Percentiles rank a stretch among this genome's conserved stretches.
These are phyloP conservation scores for Lithophane ornitopus DNA, from an alignment of 2,888 invertebrate genomes.

Conservation along the genomic window DNA sequence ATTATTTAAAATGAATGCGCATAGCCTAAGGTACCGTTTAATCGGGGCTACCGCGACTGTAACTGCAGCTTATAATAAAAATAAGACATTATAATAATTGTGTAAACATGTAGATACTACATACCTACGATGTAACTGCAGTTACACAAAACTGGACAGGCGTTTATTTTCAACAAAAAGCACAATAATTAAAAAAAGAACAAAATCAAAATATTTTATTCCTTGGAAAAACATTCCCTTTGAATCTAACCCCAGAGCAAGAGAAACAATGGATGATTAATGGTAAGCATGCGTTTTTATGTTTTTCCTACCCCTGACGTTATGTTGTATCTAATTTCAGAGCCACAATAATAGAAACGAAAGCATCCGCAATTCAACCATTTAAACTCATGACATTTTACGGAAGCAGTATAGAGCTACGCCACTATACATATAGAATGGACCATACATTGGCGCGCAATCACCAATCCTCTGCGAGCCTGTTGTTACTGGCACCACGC, in stretches of 20 bases:
- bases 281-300: slow-evolving; percentile 15
- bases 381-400: slow-evolving; percentile 47
- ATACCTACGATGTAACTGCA: too few relatives aligned
- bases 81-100: too few relatives aligned
- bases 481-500: slow-evolving; percentile 62
- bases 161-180: background rate
- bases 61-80: background rate
- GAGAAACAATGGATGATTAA: slow-evolving; percentile 31
- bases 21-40: background rate
- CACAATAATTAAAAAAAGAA: too few relatives aligned
- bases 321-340: slow-evolving; percentile 7
- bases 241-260: background rate
- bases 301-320: background rate
- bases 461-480: slow-evolving; percentile 51
- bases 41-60: background rate
- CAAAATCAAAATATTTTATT: background rate
- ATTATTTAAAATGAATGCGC: slow-evolving; percentile 19
- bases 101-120: too few relatives aligned
- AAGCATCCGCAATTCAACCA: slow-evolving; percentile 40
- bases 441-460: slow-evolving; percentile 47
- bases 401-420: slow-evolving; percentile 39
- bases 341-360: slow-evolving; percentile 34
- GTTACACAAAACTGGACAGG: background rate
- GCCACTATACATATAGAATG: slow-evolving; percentile 49
- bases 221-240: background rate